A percentile compares a stretch with the other conserved stretches of the same genome.
Conservation (phyloP, 2,797 vertebrate genomes). For the Microtus californicus region DNA sequence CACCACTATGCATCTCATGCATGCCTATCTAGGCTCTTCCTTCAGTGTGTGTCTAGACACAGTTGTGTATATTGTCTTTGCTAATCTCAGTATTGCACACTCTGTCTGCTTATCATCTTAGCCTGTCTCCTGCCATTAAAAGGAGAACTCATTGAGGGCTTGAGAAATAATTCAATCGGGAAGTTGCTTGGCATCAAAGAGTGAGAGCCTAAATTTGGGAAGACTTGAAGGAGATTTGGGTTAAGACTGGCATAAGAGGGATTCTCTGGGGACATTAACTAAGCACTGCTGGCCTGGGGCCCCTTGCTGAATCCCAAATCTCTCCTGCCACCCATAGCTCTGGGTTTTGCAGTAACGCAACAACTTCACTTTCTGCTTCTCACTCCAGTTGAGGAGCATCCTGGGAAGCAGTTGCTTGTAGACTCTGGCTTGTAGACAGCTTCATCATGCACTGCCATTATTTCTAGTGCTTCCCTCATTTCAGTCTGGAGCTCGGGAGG, state of each 20-base stretch:
- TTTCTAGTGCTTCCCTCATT: rapidly evolving
- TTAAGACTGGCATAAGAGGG: background rate
- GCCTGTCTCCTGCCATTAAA: background rate
- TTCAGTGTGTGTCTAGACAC: background rate
- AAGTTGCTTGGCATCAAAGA: background rate
- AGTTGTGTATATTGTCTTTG: background rate
- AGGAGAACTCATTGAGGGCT: too few relatives aligned
- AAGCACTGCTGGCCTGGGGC: too few relatives aligned
- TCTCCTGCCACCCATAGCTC: background rate
- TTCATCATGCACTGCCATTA: background rate
- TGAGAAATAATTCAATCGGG: background rate
- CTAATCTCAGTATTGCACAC: background rate
- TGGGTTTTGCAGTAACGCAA: rapidly evolving
- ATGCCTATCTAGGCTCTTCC: background rate
- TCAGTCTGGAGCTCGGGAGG: background rate
- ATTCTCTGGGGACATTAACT: rapidly evolving
- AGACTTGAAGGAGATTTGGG: background rate
- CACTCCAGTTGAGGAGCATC: rapidly evolving
- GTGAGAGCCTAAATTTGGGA: background rate
- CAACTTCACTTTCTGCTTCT: rapidly evolving
- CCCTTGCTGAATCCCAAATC: rapidly evolving
- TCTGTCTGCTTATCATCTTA: background rate
- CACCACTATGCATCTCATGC: rapidly evolving
- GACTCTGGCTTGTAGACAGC: background rate
- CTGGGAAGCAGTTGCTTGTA: rapidly evolving